Evolutionary conservation across 2,113 vertebrate genomes (phyloP).

Genomic region (Scophthalmus maximus): DNA sequence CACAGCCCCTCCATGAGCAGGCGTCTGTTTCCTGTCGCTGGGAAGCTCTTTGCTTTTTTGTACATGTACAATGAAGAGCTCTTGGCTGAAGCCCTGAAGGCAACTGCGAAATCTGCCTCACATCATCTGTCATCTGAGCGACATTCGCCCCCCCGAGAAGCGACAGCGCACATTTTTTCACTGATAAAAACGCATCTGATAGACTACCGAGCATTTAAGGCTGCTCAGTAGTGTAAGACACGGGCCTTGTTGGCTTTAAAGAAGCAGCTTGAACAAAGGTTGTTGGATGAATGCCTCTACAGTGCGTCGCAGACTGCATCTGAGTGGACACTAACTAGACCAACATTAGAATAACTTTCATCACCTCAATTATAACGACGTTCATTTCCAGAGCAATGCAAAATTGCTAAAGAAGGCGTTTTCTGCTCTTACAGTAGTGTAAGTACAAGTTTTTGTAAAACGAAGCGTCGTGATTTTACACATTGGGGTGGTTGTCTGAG

Average conservation of each 20-base stretch:
- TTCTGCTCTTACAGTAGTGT: too few relatives aligned
- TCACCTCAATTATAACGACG: too few relatives aligned
- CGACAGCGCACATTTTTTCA: constrained; percentile 2
- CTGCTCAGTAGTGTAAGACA: constrained; percentile 3
- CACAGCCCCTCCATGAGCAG: constrained; percentile 42
- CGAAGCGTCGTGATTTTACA: neutral
- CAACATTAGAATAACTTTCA: too few relatives aligned
- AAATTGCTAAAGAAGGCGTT: neutral
- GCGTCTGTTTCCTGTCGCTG: constrained; percentile 44
- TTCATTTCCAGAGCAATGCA: too few relatives aligned
- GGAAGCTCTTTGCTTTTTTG: constrained; percentile 43
- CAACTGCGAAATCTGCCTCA: constrained; percentile 34
- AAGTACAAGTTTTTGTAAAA: too few relatives aligned
- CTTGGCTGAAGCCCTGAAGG: constrained; percentile 41
- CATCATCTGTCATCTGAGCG: constrained; percentile 44
- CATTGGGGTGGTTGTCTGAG: neutral
- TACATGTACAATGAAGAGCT: constrained; percentile 45
- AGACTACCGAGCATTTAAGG: constrained; percentile 15
- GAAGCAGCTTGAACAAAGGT: too few relatives aligned
- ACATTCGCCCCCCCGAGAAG: neutral
- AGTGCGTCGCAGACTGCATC: too few relatives aligned
- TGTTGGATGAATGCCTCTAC: too few relatives aligned
- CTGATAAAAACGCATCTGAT: constrained; percentile 31
- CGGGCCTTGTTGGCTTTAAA: too few relatives aligned
- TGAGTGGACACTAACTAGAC: too few relatives aligned